phyloP scores from a whole-genome alignment of 2,797 vertebrate genomes.

The Allobates femoralis region DNA sequence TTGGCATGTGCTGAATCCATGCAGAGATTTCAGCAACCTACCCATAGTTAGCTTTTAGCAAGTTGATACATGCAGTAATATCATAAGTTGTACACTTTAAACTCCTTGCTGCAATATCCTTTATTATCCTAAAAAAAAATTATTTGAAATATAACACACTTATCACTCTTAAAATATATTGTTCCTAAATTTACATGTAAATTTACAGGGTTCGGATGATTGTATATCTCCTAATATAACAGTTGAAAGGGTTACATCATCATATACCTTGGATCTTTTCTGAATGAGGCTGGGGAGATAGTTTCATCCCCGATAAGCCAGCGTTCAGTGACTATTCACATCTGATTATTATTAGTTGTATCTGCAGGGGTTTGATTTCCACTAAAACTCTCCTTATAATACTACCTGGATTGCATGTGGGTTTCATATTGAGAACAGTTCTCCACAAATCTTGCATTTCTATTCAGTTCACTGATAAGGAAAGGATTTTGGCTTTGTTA shows the following conservation, averaged over 20 bases:
- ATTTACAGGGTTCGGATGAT: background rate
- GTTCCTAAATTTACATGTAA: background rate
- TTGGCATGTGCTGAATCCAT: too few relatives aligned
- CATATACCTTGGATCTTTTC: background rate
- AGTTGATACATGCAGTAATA: too few relatives aligned
- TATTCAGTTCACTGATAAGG: slow-evolving; percentile 20
- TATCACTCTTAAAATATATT: background rate
- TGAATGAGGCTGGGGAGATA: background rate
- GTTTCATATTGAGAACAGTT: background rate
- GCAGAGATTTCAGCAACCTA: too few relatives aligned
- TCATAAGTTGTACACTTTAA: too few relatives aligned
- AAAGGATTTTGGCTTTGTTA: slow-evolving; percentile 32
- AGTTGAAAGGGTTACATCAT: background rate
- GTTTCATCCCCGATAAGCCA: background rate
- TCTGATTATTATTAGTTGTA: slow-evolving; percentile 27
- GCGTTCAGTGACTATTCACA: background rate
- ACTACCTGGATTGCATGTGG: slow-evolving; percentile 10
- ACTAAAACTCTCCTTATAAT: slow-evolving; percentile 6
- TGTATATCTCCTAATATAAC: background rate
- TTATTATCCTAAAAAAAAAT: too few relatives aligned
- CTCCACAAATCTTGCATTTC: slow-evolving; percentile 5
- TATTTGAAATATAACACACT: background rate
- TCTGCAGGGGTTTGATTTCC: slow-evolving; percentile 34
- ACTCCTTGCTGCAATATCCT: too few relatives aligned
- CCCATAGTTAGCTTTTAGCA: too few relatives aligned